Base-by-base conservation (phyloP, 2,888 invertebrate species). In the Agonopterix subpropinquella region DNA sequence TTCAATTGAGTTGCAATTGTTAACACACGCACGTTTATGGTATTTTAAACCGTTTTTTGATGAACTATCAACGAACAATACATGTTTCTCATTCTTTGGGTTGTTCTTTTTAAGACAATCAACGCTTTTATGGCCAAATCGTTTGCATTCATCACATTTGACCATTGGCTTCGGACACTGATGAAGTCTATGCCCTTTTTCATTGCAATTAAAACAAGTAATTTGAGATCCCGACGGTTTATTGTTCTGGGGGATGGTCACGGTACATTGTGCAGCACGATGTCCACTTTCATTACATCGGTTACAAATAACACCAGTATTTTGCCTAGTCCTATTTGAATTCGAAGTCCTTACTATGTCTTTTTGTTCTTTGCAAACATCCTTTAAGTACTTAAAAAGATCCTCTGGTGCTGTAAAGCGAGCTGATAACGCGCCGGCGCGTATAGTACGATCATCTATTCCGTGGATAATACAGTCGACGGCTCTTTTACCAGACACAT, bases 351-450 rank as follows among this genome's bases (percentile, higher is more conserved):
- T 11, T 9, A 9, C 10, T 8, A 45, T 49, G 37, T 45, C 49
- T 11, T n/a, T 46, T 7, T 45, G 37, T 46, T 49, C 49, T 9
- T 28, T 49, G 28, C 46, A 47, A 44, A 55, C 2, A 41, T 55
- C 53, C 48, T 57, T 55, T 8, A 53, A 37, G 18, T 50, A 55
- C 35, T 49, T 48, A 13, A 55, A 44, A 8, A 57, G 46, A 9
- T 53, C 52, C 44, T 52, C 57, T 1, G 55, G 53, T 7, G 53
- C 49, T 2, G 13, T 28, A 44, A 53, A 50, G 8, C 50, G 44
- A 2, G 52, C 55, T 1, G 52, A 50, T 4, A 50, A 47, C 7
- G 55, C 55, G 42, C 51, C 41, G 7, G 50, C 49, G 7, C 43
- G 45, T 10, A 55, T 48, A 13, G 43, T 52, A n/a, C 49, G 37